phyloP scores from a whole-genome alignment of 2,888 invertebrate species.

The Dicranocentrus wangi region DNA sequence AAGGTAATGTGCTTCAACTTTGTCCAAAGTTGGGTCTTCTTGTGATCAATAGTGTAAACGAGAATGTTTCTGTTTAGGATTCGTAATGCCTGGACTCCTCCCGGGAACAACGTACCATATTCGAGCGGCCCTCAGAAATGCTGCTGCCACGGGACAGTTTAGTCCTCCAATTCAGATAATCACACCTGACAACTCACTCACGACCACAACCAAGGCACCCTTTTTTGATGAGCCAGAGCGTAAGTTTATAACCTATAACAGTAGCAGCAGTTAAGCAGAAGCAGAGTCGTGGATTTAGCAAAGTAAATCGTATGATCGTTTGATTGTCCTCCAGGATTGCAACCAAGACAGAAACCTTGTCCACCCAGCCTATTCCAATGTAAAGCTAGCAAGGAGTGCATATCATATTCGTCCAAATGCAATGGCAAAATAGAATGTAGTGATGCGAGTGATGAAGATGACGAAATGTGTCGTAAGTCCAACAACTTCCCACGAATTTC shows the following conservation, averaged over 20 bases:
- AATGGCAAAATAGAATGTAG: constrained; percentile 60
- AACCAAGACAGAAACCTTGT: constrained; percentile 39
- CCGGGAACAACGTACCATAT: constrained; percentile 65
- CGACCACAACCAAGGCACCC: constrained; percentile 32
- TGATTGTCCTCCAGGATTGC: no score
- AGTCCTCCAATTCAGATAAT: constrained; percentile 61
- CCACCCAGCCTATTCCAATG: constrained; percentile 59
- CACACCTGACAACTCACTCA: constrained; percentile 39
- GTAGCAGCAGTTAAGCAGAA: no score
- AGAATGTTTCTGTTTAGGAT: no score
- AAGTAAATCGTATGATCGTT: no score
- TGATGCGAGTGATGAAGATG: constrained; percentile 58
- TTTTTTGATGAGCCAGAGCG: constrained; percentile 50
- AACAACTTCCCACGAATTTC: background rate
- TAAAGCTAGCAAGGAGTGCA: constrained; percentile 45
- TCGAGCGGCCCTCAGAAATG: constrained; percentile 63
- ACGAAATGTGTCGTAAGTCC: constrained; percentile 59
- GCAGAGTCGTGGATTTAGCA: no score
- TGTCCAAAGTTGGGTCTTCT: background rate
- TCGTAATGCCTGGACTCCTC: constrained; percentile 54
- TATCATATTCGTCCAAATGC: constrained; percentile 54
- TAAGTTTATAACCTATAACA: constrained; percentile 13
- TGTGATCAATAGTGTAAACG: background rate
- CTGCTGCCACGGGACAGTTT: constrained; percentile 53
- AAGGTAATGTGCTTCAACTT: constrained; percentile 46